Evolutionary conservation across 1,140 invertebrate genomes (phyloP).

Genomic region (Pantala flavescens): DNA sequence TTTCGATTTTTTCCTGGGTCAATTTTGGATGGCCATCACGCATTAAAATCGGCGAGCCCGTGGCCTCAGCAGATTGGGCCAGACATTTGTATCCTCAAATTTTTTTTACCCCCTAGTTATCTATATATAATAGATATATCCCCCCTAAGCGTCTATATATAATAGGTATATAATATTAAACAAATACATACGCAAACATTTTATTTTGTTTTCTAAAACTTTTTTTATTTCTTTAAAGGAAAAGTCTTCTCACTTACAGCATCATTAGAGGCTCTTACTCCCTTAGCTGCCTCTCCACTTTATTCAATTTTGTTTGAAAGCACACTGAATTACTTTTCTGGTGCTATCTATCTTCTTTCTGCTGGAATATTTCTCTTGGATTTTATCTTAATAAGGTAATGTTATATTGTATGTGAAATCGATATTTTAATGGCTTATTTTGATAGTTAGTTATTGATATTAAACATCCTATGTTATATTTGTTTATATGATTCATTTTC

Average conservation of each 20-base stretch:
- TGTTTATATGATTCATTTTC: neutral
- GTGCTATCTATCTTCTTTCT: neutral
- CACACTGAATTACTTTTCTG: neutral
- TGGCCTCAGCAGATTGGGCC: no score
- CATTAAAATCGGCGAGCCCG: no score
- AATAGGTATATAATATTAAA: no score
- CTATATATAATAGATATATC: no score
- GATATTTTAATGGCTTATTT: neutral
- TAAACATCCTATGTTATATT: neutral
- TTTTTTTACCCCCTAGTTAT: no score
- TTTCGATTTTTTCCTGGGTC: no score
- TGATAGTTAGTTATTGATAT: neutral
- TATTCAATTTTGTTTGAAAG: neutral
- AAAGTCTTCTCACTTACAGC: neutral
- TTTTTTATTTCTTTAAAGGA: neutral
- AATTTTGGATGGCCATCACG: no score
- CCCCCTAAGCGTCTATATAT: no score
- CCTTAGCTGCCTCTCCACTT: neutral
- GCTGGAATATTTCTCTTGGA: neutral
- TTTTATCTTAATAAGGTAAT: neutral
- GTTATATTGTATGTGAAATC: neutral
- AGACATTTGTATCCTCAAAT: no score
- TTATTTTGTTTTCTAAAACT: no score
- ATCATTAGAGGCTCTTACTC: neutral
- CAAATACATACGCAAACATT: no score